Base-by-base conservation (phyloP, 2,797 vertebrate genomes). In the Notamacropus eugenii region DNA sequence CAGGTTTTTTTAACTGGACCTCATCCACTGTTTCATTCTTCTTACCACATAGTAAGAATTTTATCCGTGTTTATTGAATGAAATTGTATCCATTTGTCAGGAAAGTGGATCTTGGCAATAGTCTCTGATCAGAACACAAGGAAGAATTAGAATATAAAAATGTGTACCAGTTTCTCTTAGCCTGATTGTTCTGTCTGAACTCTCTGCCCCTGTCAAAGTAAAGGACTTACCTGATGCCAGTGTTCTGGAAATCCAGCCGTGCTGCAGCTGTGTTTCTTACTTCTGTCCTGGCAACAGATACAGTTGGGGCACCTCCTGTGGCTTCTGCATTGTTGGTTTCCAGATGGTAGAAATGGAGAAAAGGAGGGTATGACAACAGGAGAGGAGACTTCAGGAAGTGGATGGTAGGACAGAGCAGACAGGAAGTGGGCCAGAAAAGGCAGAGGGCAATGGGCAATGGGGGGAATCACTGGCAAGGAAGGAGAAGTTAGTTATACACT, bases 121-220 rank as follows among this genome's bases (percentile, higher is more conserved):
- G 31, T 82, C 57, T 5, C 0, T 28, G 16, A 50, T 55, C 90
- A 67, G 1, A 28, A 14, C 28, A 6, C 67, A 3, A 90, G 91
- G 54, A 95, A 92, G 87, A 22, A 31, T 91, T 93, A 59, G n/a
- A 31, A 46, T 46, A 46, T n/a, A 92, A 94, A 95, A 50, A 92
- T 91, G 90, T 93, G 95, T 55, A 6, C 93, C 62, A 87, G 40
- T n/a, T 91, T 92, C 27, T 67, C 54, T 91, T 96, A 59, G 0
- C 67, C 95, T 93, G 93, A 95, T 95, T 59, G 96, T 97, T 97
- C 97, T 98, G 96, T 96, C 96, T 96, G 94, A 93, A 82, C n/a
- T 50, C 90, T 93, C 94, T 93, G 92, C 96, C 95, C 97, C 98
- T 97, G 97, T 98, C 98, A 98, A 94, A 98, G 97, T 97, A 97